These are phyloP conservation scores for Scleropages formosus DNA, from an alignment of 2,797 vertebrate species.

Conservation along the genomic window DNA sequence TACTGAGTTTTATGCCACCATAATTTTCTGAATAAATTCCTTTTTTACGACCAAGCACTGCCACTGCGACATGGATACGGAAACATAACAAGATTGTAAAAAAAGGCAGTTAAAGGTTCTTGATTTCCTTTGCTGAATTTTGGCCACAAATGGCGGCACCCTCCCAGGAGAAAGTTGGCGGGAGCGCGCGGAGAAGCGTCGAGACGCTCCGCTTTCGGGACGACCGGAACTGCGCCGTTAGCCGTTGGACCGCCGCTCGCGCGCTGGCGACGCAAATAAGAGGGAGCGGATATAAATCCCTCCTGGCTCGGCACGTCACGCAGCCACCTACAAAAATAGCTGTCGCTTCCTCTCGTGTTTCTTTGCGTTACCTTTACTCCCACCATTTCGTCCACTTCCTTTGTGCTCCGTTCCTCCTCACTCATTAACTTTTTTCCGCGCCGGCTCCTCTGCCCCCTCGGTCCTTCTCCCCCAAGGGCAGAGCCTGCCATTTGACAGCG, in stretches of 20 bases:
- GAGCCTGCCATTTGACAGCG: background rate
- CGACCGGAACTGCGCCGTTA: slow-evolving; percentile 44
- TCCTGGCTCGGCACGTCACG: background rate
- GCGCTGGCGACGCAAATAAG: background rate
- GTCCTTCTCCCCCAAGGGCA: slow-evolving; percentile 7
- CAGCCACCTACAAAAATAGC: slow-evolving; percentile 18
- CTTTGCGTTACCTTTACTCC: background rate
- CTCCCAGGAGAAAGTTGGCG: background rate
- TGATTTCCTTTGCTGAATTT: background rate
- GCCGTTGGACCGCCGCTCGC: slow-evolving; percentile 55
- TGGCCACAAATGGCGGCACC: background rate
- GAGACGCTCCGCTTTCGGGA: slow-evolving; percentile 29
- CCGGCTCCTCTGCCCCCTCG: background rate
- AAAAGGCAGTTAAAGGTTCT: slow-evolving; percentile 6
- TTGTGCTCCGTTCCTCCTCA: slow-evolving; percentile 7
- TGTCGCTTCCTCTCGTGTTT: background rate
- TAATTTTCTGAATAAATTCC: background rate
- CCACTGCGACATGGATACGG: background rate
- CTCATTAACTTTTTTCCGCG: slow-evolving; percentile 15
- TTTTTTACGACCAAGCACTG: background rate
- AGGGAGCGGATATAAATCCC: slow-evolving; percentile 18
- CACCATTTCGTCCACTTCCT: background rate
- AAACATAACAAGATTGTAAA: background rate
- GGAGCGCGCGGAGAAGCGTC: slow-evolving; percentile 19
- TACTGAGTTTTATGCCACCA: background rate